Evolutionary conservation across 2,797 vertebrate species (phyloP), one percentile per base, ranked within the genome.

Genomic region (Enteromius argenteus): DNA sequence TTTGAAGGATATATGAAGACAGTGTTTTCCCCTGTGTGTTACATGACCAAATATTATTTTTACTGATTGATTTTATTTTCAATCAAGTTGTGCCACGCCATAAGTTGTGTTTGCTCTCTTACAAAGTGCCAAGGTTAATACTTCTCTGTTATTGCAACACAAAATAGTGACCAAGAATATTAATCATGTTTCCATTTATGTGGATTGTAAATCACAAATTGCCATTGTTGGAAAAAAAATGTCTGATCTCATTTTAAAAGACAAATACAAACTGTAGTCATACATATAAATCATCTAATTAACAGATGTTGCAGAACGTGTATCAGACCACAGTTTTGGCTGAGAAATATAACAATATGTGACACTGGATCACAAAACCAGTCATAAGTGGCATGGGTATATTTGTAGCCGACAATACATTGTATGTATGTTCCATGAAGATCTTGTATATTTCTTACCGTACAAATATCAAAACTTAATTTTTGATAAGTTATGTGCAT

Each of bases 71-170:
- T 81, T 80, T 69, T 60, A 27, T 72, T 72, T 81, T 44, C n/a
- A 39, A 44, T 19, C 14, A 72, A 32, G 7, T n/a, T 13, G n/a
- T 82, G 56, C 21, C 42, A 49, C 19, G 44, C 62, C 53, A 27
- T 58, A n/a, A 35, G 10, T 49, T 32, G 27, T 66, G 19, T 44
- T 49, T 49, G 42, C 21, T 23, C 8, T 73, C 19, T 35, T 23
- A 60, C 53, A 80, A 44, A 21, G 51, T 81, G 79, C 80, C 71
- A 62, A 64, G 56, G 53, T 64, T 4, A 69, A 69, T 69, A 13
- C 76, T n/a, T 51, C 27, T 49, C 23, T 39, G n/a, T 80, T 69
- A 44, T n/a, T 60, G 17, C 39, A 62, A 73, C 53, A 17, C 10
- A 32, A 60, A n/a, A 35, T 3, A 46, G 7, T 46, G 19, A 73